Evolutionary conservation across 2,113 vertebrate genomes (phyloP).

Genomic region (Struthidea cinerea): DNA sequence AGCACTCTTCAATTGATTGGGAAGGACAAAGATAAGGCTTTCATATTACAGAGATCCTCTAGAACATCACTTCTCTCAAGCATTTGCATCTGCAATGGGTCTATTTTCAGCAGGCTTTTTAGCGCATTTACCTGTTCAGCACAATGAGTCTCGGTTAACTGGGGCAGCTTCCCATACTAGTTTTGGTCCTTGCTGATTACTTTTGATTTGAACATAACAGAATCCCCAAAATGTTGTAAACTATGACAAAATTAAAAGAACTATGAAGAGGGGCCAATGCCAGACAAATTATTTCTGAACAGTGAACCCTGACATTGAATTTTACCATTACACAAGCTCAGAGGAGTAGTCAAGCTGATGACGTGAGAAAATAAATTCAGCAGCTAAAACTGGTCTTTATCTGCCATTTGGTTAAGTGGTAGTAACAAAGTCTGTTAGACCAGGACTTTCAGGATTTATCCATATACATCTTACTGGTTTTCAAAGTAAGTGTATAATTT

Average conservation of each 20-base stretch:
- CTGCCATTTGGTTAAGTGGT: background rate
- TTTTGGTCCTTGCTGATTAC: background rate
- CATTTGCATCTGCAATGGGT: background rate
- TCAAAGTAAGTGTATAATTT: background rate
- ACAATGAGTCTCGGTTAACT: accelerated
- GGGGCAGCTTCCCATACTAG: background rate
- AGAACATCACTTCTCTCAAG: background rate
- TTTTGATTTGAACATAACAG: background rate
- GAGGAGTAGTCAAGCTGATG: background rate
- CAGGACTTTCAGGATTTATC: background rate
- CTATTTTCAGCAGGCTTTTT: background rate
- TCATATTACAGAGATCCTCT: background rate
- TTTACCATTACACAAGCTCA: background rate
- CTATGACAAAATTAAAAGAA: background rate
- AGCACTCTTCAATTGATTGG: background rate
- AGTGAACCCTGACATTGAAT: background rate
- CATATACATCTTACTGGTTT: background rate
- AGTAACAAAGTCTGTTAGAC: background rate
- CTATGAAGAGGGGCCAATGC: background rate
- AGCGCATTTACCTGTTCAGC: background rate
- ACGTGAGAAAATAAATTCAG: background rate
- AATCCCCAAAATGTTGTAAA: background rate
- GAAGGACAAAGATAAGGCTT: background rate
- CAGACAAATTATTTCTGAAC: background rate
- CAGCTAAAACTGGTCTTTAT: background rate